A percentile compares a stretch with the other conserved stretches of the same genome.
Evolutionary conservation across 2,113 vertebrate species (phyloP).

Genomic region (Campylomormyrus tamandua): DNA sequence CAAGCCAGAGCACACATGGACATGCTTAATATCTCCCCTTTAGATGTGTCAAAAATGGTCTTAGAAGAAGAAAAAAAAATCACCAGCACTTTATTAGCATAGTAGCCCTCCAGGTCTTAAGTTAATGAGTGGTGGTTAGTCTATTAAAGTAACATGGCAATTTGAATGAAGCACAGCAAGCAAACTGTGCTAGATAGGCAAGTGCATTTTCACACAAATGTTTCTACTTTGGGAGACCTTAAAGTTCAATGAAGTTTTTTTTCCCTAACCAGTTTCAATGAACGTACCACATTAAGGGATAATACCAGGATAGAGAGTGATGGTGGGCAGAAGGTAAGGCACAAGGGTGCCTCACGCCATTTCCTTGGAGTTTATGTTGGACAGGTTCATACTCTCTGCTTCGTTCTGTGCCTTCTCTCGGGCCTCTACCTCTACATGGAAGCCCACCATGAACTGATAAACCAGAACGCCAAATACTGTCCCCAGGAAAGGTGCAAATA

Average conservation of each 20-base stretch:
- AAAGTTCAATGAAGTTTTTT: neutral
- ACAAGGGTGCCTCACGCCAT: slow-evolving; percentile 41
- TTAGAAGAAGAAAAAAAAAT: neutral
- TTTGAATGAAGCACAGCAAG: neutral
- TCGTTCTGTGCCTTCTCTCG: slow-evolving; percentile 58
- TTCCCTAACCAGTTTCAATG: neutral
- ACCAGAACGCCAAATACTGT: slow-evolving; percentile 63
- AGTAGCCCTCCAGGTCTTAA: neutral
- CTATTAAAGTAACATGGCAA: neutral
- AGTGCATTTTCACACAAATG: neutral
- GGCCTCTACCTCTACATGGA: slow-evolving; percentile 58
- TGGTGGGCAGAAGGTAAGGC: neutral
- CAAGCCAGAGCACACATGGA: neutral
- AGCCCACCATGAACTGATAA: slow-evolving; percentile 76
- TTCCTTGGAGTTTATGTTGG: slow-evolving; percentile 65
- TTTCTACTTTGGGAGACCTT: neutral
- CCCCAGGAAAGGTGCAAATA: slow-evolving; percentile 71
- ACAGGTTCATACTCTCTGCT: slow-evolving; percentile 60
- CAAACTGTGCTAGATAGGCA: neutral
- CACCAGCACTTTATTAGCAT: neutral
- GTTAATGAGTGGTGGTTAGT: neutral
- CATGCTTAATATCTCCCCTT: neutral
- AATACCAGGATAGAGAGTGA: neutral
- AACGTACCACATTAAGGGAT: neutral
- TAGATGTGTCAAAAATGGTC: neutral